These are phyloP conservation scores for Melanaphis sacchari DNA, from an alignment of 1,140 invertebrate genomes.

Conservation along the genomic window DNA sequence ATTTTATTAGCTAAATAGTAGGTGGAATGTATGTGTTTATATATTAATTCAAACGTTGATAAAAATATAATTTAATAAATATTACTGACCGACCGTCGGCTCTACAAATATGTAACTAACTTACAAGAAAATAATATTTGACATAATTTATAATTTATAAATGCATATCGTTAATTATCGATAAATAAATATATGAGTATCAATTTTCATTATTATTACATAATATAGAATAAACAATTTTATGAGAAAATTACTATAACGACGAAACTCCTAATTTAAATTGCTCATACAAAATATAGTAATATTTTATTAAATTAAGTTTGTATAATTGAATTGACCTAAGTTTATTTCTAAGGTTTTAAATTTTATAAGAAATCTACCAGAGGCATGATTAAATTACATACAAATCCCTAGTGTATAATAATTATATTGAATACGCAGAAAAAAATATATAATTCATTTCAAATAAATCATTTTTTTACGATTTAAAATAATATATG, in stretches of 20 bases:
- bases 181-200: neutral
- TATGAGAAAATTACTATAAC: constrained; percentile 29
- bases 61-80: neutral
- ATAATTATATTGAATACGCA: neutral
- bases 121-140: neutral
- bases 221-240: neutral
- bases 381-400: neutral
- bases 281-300: constrained; percentile 15
- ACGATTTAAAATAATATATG: neutral
- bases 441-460: neutral
- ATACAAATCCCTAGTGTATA: neutral
- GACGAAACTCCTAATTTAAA: neutral
- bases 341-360: neutral
- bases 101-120: neutral
- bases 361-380: neutral
- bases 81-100: neutral
- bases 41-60: neutral
- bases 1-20: neutral
- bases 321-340: constrained; percentile 30
- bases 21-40: neutral
- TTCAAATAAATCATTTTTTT: neutral
- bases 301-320: constrained; percentile 3
- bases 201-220: constrained; percentile 1
- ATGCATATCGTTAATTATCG: neutral
- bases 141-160: neutral